These are phyloP conservation scores for Pitangus sulphuratus DNA, from an alignment of 2,797 vertebrate species.

Conservation along the genomic window DNA sequence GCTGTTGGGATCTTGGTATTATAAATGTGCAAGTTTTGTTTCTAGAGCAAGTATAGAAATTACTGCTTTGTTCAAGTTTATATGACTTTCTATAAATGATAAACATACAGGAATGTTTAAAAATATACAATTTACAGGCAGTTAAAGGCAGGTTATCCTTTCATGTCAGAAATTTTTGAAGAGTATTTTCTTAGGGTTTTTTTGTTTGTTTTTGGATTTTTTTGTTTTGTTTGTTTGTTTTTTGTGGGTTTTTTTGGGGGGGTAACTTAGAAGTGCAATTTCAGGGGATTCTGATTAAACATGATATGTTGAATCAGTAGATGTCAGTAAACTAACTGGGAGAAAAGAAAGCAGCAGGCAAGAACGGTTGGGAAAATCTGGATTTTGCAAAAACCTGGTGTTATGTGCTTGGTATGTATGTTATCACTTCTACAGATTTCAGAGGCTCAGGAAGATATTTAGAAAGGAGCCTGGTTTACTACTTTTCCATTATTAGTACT, in stretches of 20 bases:
- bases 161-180: not conserved
- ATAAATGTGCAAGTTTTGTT: not conserved
- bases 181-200: not conserved
- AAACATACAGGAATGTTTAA: not conserved
- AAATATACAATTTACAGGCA: not conserved
- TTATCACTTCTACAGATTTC: not conserved
- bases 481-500: not conserved
- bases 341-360: not conserved
- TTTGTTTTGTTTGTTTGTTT: too few species aligned
- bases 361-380: not conserved
- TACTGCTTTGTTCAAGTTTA: not conserved
- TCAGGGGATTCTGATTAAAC: not conserved
- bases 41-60: not conserved
- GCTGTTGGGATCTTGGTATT: not conserved
- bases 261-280: not conserved
- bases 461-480: not conserved
- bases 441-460: not conserved
- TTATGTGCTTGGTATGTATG: not conserved
- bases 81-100: not conserved
- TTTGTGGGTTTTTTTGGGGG: not conserved
- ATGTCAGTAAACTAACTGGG: not conserved
- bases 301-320: not conserved
- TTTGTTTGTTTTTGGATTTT: not conserved
- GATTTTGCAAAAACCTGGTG: not conserved
- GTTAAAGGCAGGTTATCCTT: not conserved